Conservation (phyloP, 2,113 vertebrate genomes). For the Colinus virginianus region DNA sequence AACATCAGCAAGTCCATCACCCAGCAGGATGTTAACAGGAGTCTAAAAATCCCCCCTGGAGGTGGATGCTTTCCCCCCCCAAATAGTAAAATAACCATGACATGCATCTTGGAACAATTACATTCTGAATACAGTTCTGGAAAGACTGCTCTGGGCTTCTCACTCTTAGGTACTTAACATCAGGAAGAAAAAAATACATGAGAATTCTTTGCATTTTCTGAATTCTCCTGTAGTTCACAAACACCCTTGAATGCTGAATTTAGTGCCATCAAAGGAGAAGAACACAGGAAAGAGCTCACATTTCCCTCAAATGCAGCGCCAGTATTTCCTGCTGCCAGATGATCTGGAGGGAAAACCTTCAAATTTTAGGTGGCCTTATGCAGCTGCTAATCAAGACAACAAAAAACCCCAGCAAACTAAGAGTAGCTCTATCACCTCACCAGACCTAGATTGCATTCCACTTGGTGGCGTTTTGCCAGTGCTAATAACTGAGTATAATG, state of each 20-base stretch:
- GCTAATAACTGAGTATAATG: background rate
- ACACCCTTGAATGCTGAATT: background rate
- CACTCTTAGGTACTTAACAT: background rate
- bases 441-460: background rate
- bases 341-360: background rate
- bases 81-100: background rate
- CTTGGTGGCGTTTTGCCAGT: background rate
- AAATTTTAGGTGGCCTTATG: background rate
- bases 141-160: background rate
- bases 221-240: background rate
- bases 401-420: background rate
- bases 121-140: background rate
- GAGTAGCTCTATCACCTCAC: background rate
- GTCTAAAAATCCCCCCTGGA: background rate
- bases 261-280: background rate
- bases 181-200: background rate
- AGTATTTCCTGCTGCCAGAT: background rate
- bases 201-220: slow-evolving; percentile 7
- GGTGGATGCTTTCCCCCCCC: background rate
- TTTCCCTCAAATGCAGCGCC: background rate
- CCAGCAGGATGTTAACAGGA: background rate
- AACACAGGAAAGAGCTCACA: background rate
- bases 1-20: background rate
- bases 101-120: background rate
- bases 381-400: background rate